phyloP scores from a whole-genome alignment of 1,140 invertebrate genomes.

The Argopecten irradians region DNA sequence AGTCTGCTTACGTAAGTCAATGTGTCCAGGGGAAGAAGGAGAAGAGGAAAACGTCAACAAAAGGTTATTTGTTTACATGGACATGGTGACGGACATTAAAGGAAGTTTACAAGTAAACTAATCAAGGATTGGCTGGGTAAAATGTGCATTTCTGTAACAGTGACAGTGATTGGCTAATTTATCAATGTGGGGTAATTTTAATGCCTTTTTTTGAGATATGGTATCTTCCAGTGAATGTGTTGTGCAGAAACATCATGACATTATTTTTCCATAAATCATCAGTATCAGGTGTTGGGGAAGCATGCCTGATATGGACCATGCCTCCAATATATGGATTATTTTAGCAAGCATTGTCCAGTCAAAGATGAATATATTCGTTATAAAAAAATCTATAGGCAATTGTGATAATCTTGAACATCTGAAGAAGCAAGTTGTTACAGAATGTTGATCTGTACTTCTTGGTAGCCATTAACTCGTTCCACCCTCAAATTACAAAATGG shows the following conservation, averaged over 20 bases:
- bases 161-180: background rate
- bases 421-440: background rate
- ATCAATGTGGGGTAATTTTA: background rate
- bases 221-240: background rate
- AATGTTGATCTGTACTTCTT: background rate
- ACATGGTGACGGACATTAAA: background rate
- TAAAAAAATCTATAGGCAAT: background rate
- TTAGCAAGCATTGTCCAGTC: background rate
- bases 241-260: background rate
- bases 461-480: background rate
- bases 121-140: background rate
- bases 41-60: background rate
- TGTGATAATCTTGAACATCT: background rate
- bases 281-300: background rate
- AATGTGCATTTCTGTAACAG: background rate
- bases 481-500: no score
- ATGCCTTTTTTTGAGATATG: background rate
- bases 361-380: background rate
- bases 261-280: background rate
- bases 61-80: background rate
- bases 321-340: no score
- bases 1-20: background rate
- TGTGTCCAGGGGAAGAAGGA: background rate
- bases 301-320: background rate
- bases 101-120: background rate